Conservation (phyloP, 2,888 invertebrate genomes). For the Protophormia terraenovae region DNA sequence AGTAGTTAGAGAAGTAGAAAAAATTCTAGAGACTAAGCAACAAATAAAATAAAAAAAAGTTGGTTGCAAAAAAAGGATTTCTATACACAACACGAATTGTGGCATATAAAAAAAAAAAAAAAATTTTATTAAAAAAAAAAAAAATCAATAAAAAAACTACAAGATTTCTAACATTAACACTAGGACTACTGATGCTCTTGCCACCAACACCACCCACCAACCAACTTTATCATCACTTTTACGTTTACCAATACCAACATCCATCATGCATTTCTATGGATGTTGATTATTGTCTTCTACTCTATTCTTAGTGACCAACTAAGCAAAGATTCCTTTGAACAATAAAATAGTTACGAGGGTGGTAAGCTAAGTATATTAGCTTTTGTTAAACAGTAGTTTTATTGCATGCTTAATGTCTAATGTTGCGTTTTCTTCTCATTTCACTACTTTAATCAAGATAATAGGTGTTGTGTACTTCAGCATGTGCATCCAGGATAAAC, state of each 20-base stretch:
- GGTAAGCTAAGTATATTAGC: too few relatives aligned
- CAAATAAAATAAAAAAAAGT: conserved; percentile 28
- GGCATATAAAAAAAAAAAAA: conserved; percentile 11
- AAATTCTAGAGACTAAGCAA: conserved; percentile 2
- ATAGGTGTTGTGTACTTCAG: too few relatives aligned
- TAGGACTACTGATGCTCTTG: too few relatives aligned
- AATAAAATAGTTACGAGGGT: neutral
- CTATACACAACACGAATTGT: conserved; percentile 47
- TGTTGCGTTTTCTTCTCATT: too few relatives aligned
- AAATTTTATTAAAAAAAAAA: neutral
- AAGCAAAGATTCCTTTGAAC: neutral
- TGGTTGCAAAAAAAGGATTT: conserved; percentile 9
- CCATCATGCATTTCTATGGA: conserved; percentile 4
- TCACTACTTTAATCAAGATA: too few relatives aligned
- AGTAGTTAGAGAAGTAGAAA: neutral
- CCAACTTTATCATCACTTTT: neutral
- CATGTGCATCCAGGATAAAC: too few relatives aligned
- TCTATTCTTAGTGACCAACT: conserved; percentile 21
- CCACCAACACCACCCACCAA: neutral
- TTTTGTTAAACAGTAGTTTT: too few relatives aligned
- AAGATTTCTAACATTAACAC: conserved; percentile 17
- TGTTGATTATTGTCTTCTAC: conserved; percentile 36
- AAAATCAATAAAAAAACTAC: conserved; percentile 17
- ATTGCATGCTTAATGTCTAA: too few relatives aligned
- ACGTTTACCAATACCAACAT: conserved; percentile 21